These are phyloP conservation scores for Acronicta alni DNA, from an alignment of 2,888 invertebrate genomes.

Conservation along the genomic window DNA sequence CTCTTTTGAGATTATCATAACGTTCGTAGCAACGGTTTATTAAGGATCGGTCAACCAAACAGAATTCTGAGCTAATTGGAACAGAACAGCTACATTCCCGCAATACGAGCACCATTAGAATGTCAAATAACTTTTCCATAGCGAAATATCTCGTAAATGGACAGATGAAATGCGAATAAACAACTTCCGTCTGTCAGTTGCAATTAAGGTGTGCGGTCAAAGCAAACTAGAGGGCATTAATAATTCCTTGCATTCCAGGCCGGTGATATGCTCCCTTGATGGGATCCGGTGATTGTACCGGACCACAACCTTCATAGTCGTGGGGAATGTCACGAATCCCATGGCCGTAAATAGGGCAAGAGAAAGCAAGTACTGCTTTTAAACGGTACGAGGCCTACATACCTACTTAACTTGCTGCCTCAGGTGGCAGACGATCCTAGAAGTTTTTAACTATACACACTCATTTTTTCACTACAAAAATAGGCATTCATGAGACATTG, in stretches of 20 bases:
- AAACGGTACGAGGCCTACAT: too few relatives aligned
- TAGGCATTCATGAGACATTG: too few relatives aligned
- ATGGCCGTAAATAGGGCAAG: too few relatives aligned
- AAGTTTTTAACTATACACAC: too few relatives aligned
- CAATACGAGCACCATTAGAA: constrained; percentile 7
- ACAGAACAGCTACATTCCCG: constrained; percentile 1
- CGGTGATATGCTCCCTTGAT: constrained; percentile 15
- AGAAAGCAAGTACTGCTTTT: too few relatives aligned
- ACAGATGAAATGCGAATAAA: constrained; percentile 31
- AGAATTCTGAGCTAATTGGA: constrained; percentile 9
- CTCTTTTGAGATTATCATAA: neutral
- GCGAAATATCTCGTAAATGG: constrained; percentile 25
- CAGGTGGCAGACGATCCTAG: too few relatives aligned
- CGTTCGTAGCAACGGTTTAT: neutral
- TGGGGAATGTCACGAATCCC: too few relatives aligned
- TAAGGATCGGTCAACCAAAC: neutral
- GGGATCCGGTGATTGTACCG: too few relatives aligned
- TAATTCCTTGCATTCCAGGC: constrained; percentile 36
- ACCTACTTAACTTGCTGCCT: too few relatives aligned
- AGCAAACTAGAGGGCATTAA: constrained; percentile 44
- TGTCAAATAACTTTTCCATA: constrained; percentile 26
- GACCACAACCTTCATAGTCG: too few relatives aligned
- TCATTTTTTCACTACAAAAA: too few relatives aligned
- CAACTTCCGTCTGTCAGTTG: constrained; percentile 32
- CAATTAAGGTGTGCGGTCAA: constrained; percentile 31